Percentiles rank a stretch among this genome's conserved stretches.
Evolutionary conservation across 2,113 vertebrate genomes (phyloP).

Genomic region (Tachysurus fulvidraco): DNA sequence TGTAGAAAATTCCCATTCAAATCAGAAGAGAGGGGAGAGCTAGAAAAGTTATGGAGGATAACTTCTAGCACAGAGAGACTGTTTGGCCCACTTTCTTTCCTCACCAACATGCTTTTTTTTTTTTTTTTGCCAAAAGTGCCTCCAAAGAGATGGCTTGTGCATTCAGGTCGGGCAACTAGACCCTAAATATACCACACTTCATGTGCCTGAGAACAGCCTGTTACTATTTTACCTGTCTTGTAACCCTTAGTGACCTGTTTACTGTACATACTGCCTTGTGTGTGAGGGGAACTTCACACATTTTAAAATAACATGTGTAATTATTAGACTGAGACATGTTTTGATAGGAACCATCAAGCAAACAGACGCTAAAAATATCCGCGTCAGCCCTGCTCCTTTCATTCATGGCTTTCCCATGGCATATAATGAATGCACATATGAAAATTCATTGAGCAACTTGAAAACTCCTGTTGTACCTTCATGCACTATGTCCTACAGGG

Average conservation of each 20-base stretch:
- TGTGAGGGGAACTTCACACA: slow-evolving; percentile 57
- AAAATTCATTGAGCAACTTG: slow-evolving; percentile 5
- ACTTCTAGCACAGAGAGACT: slow-evolving; percentile 63
- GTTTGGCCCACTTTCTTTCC: slow-evolving; percentile 58
- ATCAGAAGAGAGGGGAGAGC: slow-evolving; percentile 24
- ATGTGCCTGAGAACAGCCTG: slow-evolving; percentile 64
- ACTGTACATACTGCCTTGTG: slow-evolving; percentile 59
- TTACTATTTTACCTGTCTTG: slow-evolving; percentile 71
- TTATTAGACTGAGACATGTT: slow-evolving; percentile 64
- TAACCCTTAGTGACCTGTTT: slow-evolving; percentile 72
- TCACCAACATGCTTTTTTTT: slow-evolving; percentile 53
- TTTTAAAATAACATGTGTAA: slow-evolving; percentile 72
- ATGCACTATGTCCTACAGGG: neutral
- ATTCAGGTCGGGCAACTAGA: slow-evolving; percentile 64
- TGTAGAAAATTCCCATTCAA: slow-evolving; percentile 75
- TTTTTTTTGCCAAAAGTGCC: slow-evolving; percentile 69
- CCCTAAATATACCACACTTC: slow-evolving; percentile 72
- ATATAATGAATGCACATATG: neutral
- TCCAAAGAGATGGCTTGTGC: slow-evolving; percentile 71
- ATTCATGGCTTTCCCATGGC: slow-evolving; percentile 4
- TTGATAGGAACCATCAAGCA: slow-evolving; percentile 67
- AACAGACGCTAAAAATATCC: slow-evolving; percentile 73
- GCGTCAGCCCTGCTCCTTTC: slow-evolving; percentile 27
- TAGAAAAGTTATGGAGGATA: slow-evolving; percentile 54
- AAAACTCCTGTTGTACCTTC: slow-evolving; percentile 1